phyloP scores from a whole-genome alignment of 64 coral and sea anemone genomes.

The Trachythela sp. region DNA sequence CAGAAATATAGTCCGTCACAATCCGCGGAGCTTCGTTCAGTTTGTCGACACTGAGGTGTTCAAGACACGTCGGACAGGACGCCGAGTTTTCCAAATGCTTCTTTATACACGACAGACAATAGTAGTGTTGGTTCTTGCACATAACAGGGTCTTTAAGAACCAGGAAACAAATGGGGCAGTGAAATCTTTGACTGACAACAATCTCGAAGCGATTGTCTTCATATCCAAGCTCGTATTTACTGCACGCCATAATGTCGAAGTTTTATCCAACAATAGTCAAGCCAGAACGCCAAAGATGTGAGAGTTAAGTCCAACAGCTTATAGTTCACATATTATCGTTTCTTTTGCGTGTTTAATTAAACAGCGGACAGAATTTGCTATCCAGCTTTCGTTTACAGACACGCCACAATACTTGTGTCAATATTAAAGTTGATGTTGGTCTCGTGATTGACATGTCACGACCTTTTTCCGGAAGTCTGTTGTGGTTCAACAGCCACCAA shows the following conservation, averaged over 20 bases:
- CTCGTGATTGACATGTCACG: no score
- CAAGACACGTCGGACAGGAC: not conserved
- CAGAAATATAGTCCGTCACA: not conserved
- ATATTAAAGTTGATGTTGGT: no score
- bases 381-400: not conserved
- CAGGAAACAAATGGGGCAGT: not conserved
- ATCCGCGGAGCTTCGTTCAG: not conserved
- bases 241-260: not conserved
- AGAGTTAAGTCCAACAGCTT: no score
- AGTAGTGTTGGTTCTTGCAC: not conserved
- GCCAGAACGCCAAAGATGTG: no score
- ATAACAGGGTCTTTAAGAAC: not conserved
- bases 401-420: no score
- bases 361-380: no score
- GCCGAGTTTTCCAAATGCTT: not conserved
- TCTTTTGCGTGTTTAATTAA: no score
- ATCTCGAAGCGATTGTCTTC: not conserved
- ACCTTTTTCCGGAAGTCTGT: no score
- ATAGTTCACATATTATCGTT: no score
- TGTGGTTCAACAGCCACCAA: no score
- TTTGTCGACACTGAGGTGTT: not conserved
- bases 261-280: not conserved
- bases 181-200: not conserved
- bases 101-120: not conserved
- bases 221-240: not conserved